Percentiles rank a stretch among this genome's conserved stretches.
phyloP scores from a whole-genome alignment of 2,113 vertebrate genomes.

The Candoia aspera region DNA sequence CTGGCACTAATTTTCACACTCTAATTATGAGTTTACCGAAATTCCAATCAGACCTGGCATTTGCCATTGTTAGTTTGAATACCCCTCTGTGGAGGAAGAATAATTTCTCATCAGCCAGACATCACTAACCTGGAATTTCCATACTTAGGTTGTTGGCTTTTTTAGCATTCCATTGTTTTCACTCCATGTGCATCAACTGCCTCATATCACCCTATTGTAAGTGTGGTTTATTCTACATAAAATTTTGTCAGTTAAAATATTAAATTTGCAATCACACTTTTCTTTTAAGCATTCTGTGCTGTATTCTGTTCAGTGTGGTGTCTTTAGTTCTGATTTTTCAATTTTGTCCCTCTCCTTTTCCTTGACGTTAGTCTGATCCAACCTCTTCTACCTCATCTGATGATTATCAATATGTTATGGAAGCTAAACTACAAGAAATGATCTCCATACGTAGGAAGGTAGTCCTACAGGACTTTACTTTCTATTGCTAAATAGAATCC shows the following conservation, averaged over 20 bases:
- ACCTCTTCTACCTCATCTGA: conserved; percentile 94
- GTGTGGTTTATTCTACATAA: conserved; percentile 73
- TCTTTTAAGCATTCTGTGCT: conserved; percentile 84
- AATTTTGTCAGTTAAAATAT: conserved; percentile 71
- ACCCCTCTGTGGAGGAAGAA: conserved; percentile 50
- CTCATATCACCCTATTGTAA: conserved; percentile 69
- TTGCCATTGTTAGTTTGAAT: conserved; percentile 62
- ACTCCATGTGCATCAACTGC: conserved; percentile 68
- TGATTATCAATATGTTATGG: conserved; percentile 99
- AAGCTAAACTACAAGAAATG: conserved; percentile 98
- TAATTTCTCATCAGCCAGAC: conserved; percentile 69
- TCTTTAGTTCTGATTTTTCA: conserved; percentile 90
- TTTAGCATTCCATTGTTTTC: conserved; percentile 74
- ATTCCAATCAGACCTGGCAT: conserved; percentile 48
- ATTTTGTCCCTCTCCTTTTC: conserved; percentile 95
- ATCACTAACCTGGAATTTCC: conserved; percentile 76
- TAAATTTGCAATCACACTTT: conserved; percentile 76
- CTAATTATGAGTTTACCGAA: conserved; percentile 67
- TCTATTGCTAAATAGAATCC: conserved; percentile 86
- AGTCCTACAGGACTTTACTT: conserved; percentile 90
- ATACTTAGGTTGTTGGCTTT: conserved; percentile 74
- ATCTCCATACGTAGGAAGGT: conserved; percentile 98
- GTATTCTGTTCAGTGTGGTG: conserved; percentile 80
- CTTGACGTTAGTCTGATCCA: conserved; percentile 92
- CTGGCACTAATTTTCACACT: conserved; percentile 46